Evolutionary conservation across 2,888 invertebrate species (phyloP), one percentile per base, ranked within the genome.

Genomic region (Aproaerema taeniolella): DNA sequence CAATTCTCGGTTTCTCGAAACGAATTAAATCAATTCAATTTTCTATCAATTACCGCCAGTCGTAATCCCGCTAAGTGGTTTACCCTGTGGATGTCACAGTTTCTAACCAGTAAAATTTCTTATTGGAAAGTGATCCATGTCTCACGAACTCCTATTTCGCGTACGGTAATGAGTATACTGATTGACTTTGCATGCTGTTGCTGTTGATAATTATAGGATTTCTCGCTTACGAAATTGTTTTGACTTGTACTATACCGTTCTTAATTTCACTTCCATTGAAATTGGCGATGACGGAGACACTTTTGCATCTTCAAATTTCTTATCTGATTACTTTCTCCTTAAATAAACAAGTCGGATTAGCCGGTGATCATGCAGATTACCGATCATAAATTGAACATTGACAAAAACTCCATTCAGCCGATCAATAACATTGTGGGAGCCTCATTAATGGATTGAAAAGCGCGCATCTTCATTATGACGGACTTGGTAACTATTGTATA

Each of bases 381-480:
- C 60, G 58, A 54, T 62, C 59, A 57, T 67, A 68, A 68, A 75
- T 72, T 70, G 63, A 62, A 61, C 66, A 69, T 67, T 68, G 65
- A 72, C 65, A 71, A 71, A 68, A 67, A 59, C 56, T 48, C 57
- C 53, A 68, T 70, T 68, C 68, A 68, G 63, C 66, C 60, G 70
- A 74, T 74, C 73, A 73, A 76, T 76, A 67, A 69, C 62, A 59
- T 71, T 68, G 67, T 77, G 64, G 70, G 67, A 70, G 68, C 61
- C 71, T 80, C 74, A 79, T 80, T 76, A 81, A 73, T 69, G 67
- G 64, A 71, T 74, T 74, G 71, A 77, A 80, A 78, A 76, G 74
- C 67, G 74, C 71, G 62, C 70, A 70, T 81, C 74, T 78, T 78
- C 76, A 77, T 77, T 76, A 78, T 77, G 67, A 70, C 66, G 62